These are phyloP conservation scores for Echinops telfairi DNA, from an alignment of 2,113 vertebrate genomes.

Conservation along the genomic window DNA sequence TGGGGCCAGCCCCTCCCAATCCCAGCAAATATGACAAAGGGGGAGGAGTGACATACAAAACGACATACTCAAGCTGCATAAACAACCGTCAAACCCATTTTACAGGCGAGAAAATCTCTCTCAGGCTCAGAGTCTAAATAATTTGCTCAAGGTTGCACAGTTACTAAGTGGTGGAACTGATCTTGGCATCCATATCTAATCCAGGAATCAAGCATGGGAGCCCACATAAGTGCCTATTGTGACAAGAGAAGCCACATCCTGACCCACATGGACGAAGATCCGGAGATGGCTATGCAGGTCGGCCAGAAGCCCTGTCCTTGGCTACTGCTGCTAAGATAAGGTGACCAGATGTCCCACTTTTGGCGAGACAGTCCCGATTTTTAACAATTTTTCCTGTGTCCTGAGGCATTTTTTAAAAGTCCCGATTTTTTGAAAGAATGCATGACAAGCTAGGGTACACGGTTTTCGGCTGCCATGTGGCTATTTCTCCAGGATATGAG, in stretches of 20 bases:
- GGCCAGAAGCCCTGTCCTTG: neutral
- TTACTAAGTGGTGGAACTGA: neutral
- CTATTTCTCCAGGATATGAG: too few relatives aligned
- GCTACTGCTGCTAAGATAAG: too few relatives aligned
- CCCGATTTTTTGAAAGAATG: too few relatives aligned
- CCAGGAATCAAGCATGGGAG: neutral
- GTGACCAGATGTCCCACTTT: too few relatives aligned
- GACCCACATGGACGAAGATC: neutral
- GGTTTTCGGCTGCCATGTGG: too few relatives aligned
- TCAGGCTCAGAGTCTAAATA: neutral
- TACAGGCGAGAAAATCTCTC: neutral
- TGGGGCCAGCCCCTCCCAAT: neutral
- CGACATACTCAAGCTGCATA: neutral
- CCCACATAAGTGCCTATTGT: neutral
- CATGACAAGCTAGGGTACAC: too few relatives aligned
- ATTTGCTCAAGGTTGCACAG: neutral
- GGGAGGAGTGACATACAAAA: neutral
- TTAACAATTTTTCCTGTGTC: too few relatives aligned
- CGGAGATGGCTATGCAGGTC: rapidly evolving
- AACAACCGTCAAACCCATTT: neutral
- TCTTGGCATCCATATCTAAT: neutral
- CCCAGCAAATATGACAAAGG: neutral
- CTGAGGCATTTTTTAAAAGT: too few relatives aligned
- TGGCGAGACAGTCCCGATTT: too few relatives aligned
- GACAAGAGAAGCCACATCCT: neutral